These are phyloP conservation scores for Mobula hypostoma DNA, from an alignment of 2,113 vertebrate genomes.

Conservation along the genomic window DNA sequence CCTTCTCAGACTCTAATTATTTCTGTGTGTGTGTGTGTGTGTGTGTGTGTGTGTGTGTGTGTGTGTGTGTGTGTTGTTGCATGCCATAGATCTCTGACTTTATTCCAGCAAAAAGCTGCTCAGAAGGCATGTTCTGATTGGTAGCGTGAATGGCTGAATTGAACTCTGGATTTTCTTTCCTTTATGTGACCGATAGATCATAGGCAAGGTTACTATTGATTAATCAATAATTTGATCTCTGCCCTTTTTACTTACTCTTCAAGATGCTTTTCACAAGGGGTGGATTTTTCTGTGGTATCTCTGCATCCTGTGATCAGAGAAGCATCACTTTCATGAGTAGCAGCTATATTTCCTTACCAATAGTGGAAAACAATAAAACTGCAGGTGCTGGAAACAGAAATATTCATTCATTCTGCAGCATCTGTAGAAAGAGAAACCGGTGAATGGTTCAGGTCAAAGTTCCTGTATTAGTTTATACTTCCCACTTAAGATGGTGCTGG, in stretches of 20 bases:
- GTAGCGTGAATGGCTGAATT: not conserved
- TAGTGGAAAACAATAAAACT: no score
- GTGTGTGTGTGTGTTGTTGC: no score
- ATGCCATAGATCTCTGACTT: not conserved
- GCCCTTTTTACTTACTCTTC: conserved; percentile 19
- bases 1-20: not conserved
- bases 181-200: not conserved
- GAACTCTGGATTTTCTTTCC: not conserved
- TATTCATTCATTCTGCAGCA: no score
- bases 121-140: not conserved
- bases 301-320: not conserved
- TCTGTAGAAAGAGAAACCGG: no score
- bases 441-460: no score
- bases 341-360: not conserved
- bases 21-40: not conserved
- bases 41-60: no score
- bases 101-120: not conserved
- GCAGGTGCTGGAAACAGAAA: no score
- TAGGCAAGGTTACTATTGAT: not conserved
- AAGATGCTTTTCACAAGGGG: not conserved
- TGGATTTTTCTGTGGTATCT: not conserved
- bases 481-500: no score
- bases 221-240: conserved; percentile 34
- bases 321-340: no score
- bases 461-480: no score